Percentiles rank a stretch among this genome's conserved stretches.
Evolutionary conservation across 2,797 vertebrate species (phyloP).

Genomic region (Enteromius afrohamiltoni): DNA sequence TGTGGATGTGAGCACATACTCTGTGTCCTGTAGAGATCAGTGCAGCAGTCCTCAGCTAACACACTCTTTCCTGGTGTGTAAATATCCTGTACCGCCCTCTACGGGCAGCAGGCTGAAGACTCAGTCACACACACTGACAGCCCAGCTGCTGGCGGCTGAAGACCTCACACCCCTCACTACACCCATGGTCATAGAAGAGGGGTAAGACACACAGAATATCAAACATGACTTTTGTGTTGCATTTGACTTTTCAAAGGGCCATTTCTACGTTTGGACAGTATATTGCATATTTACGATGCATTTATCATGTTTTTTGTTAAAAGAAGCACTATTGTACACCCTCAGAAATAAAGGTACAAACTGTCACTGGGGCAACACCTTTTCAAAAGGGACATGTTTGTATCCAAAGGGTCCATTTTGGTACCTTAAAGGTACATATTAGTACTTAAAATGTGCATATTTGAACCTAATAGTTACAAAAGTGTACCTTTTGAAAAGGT

Average conservation of each 20-base stretch:
- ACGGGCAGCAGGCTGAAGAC: constrained; percentile 90
- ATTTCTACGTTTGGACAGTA: neutral
- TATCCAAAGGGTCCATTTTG: too few species aligned
- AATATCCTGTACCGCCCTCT: constrained; percentile 33
- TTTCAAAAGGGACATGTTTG: too few species aligned
- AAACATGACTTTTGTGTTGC: neutral
- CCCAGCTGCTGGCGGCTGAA: constrained; percentile 88
- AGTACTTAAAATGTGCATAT: too few species aligned
- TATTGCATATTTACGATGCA: neutral
- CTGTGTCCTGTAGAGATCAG: constrained; percentile 90
- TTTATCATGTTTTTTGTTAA: neutral
- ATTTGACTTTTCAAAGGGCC: neutral
- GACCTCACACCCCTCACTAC: constrained; percentile 30
- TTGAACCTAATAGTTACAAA: too few species aligned
- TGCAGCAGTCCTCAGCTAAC: constrained; percentile 68
- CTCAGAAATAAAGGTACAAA: too few species aligned
- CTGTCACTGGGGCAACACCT: too few species aligned
- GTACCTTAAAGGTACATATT: too few species aligned
- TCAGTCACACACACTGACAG: constrained; percentile 89
- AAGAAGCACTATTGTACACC: neutral
- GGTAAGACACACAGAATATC: constrained; percentile 2
- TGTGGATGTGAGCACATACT: constrained; percentile 91
- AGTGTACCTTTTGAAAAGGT: too few species aligned
- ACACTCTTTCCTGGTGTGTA: constrained; percentile 34
- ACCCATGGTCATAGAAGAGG: constrained; percentile 35